A percentile compares a stretch with the other conserved stretches of the same genome.
These are phyloP conservation scores for Parelbella ahira DNA, from an alignment of 2,888 invertebrate species.

Conservation along the genomic window DNA sequence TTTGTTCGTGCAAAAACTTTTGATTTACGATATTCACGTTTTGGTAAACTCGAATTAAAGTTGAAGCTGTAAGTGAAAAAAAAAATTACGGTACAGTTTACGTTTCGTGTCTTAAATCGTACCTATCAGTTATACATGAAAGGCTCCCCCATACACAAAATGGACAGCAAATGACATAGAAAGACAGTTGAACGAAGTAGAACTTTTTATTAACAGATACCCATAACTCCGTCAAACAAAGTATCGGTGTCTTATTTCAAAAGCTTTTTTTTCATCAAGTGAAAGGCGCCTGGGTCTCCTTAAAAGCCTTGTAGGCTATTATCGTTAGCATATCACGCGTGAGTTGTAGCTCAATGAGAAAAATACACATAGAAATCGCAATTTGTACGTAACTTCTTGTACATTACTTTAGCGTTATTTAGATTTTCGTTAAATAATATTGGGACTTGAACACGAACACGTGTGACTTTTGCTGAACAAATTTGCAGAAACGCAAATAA, in stretches of 20 bases:
- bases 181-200: slow-evolving; percentile 65
- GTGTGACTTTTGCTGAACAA: too few species aligned
- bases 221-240: slow-evolving; percentile 56
- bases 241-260: slow-evolving; percentile 71
- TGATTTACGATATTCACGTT: slow-evolving; percentile 2
- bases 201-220: slow-evolving; percentile 65
- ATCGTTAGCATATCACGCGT: slow-evolving; percentile 59
- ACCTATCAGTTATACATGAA: too few species aligned
- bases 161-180: too few species aligned
- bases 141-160: too few species aligned
- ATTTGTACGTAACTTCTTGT: slow-evolving; percentile 50
- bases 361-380: slow-evolving; percentile 34
- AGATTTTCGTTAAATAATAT: too few species aligned
- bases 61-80: too few species aligned
- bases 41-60: too few species aligned
- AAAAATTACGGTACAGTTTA: too few species aligned
- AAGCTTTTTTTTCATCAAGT: slow-evolving; percentile 59
- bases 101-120: too few species aligned
- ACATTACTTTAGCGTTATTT: too few species aligned
- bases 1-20: slow-evolving; percentile 36
- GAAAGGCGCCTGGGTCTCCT: slow-evolving; percentile 70
- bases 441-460: too few species aligned
- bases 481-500: too few species aligned
- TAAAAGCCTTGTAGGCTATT: slow-evolving; percentile 69
- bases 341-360: slow-evolving; percentile 47